Evolutionary conservation across 2,797 vertebrate genomes (phyloP), one percentile per base, ranked within the genome.

Genomic region (Enteromius mattozi): DNA sequence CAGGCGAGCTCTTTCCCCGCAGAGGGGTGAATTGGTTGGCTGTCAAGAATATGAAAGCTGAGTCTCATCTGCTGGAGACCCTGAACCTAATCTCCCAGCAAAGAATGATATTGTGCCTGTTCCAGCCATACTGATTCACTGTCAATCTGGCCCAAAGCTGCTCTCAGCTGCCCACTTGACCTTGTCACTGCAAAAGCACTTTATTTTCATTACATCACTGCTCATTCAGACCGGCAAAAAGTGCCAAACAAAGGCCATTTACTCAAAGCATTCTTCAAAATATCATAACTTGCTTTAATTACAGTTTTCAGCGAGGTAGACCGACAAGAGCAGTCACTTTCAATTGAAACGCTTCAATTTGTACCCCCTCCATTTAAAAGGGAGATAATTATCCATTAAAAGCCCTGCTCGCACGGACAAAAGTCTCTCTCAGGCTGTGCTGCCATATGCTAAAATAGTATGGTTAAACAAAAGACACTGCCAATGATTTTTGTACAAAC

Each of bases 11-110:
- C 90, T 85, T 89, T 89, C 82, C 90, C 85, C 85, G 83, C 70
- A 88, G 82, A 86, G 84, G 82, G 78, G 33, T 89, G 91, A 92
- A 92, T 90, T 88, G 89, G 82, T 90, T 87, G 90, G 91, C 90
- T 88, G 88, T 90, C 88, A 91, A 83, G 89, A 92, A 92, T 91
- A 91, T 91, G 88, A 93, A 92, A 93, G 91, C 88, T 89, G 88
- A 91, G 89, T 85, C 87, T 89, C 89, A 90, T 92, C 88, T 87
- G 87, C 70, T 87, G 70, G 84, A 91, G 89, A 88, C 88, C 85
- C 88, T 93, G 88, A 93, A 92, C 89, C 90, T 92, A 90, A 93
- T 92, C 90, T 92, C 89, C 86, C 87, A 90, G 89, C 89, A 90
- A 86, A 89, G 81, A 92, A 87, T 88, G 86, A 91, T 88, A 90